These are phyloP conservation scores for Mellilla xanthometata DNA, from an alignment of 2,888 invertebrate species.

Conservation along the genomic window DNA sequence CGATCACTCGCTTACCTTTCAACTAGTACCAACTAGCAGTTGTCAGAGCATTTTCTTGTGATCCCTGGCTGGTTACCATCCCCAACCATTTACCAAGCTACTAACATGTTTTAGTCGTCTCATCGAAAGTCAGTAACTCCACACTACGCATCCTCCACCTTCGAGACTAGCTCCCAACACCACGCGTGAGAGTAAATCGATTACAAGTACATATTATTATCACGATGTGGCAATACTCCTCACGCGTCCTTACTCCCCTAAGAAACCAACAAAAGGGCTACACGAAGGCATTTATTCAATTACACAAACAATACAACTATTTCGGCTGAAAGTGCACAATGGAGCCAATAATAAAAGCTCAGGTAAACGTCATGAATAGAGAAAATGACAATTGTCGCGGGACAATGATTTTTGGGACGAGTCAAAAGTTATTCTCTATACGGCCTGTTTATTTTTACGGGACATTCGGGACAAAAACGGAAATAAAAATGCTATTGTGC, in stretches of 20 bases:
- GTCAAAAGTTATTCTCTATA: conserved; percentile 67
- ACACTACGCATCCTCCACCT: no score
- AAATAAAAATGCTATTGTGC: conserved; percentile 51
- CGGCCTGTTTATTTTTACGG: conserved; percentile 64
- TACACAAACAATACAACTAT: conserved; percentile 71
- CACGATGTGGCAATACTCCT: conserved; percentile 12
- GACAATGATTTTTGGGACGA: conserved; percentile 69
- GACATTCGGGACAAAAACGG: conserved; percentile 40
- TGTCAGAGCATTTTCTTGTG: no score
- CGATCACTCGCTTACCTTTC: no score
- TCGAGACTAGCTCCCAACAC: not conserved
- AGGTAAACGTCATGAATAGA: conserved; percentile 72
- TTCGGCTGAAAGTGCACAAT: conserved; percentile 74
- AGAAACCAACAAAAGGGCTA: conserved; percentile 52
- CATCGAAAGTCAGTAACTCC: no score
- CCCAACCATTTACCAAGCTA: no score
- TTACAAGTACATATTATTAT: conserved; percentile 35
- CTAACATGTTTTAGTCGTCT: no score
- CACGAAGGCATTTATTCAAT: conserved; percentile 77
- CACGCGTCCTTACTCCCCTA: conserved; percentile 36
- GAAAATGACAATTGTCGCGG: conserved; percentile 62
- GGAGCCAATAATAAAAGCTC: conserved; percentile 52
- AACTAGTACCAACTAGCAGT: no score
- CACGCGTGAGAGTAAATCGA: conserved; percentile 25
- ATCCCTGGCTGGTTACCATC: no score